Conservation (phyloP, 1,140 invertebrate species). For the Acromyrmex charruanus region DNA sequence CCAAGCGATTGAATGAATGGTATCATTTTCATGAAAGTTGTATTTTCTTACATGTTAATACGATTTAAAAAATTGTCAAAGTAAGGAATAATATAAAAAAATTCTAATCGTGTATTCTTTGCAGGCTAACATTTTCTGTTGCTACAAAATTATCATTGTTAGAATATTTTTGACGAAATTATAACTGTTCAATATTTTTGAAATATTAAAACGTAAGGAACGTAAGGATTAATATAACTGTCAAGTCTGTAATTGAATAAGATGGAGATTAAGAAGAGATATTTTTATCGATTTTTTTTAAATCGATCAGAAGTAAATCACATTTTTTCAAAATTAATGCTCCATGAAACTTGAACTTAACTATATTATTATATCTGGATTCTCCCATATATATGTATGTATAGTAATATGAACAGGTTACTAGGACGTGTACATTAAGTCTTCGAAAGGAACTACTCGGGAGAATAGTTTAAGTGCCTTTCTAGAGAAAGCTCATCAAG, state of each 20-base stretch:
- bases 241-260: background rate
- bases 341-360: conserved; percentile 35
- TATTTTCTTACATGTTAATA: background rate
- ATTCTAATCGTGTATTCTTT: background rate
- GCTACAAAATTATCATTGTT: background rate
- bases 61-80: background rate
- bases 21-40: conserved; percentile 33
- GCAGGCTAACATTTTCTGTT: background rate
- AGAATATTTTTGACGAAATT: background rate
- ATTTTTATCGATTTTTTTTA: background rate
- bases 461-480: conserved; percentile 62
- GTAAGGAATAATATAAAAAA: background rate
- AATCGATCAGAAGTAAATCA: background rate
- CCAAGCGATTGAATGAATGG: conserved; percentile 12
- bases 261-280: background rate
- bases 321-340: background rate
- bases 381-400: background rate
- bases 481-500: conserved; percentile 49
- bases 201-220: background rate
- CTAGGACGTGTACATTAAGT: conserved; percentile 40
- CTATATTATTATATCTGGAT: conserved; percentile 1
- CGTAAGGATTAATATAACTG: background rate
- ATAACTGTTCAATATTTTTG: background rate
- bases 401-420: background rate
- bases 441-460: conserved; percentile 35